Base-by-base conservation (phyloP, 1,140 invertebrate species). In the Brachionus calyciflorus region DNA sequence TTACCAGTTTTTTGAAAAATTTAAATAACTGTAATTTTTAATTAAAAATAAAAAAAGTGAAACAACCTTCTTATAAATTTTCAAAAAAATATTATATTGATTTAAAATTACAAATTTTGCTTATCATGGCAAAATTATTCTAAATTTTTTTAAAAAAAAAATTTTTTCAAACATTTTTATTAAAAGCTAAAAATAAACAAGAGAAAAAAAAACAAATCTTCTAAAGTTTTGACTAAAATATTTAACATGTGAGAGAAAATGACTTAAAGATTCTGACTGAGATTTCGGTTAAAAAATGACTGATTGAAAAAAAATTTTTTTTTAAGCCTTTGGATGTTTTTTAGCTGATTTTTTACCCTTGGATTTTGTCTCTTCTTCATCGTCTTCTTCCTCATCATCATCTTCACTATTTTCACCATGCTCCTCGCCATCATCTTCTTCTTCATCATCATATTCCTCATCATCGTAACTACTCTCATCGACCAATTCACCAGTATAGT, bases 401-500 rank as follows among this genome's bases (percentile, higher is more conserved):
- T 76, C 73, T 14, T 79, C 78, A 28, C 78, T 77, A 2, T 79
- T 68, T 1, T 78, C 77, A 21, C 69, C 77, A 48, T 78, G 70
- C 5, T 69, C 53, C 1, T 75, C 49, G 28, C 53, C 77, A 12
- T 79, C 63, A 21, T 78, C 65, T 28, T 79, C 77, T 0, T 78
- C 77, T 3, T 78, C 82, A 63, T 82, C 82, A 63, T 84, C 82
- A 3, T 81, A 79, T 60, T 82, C 81, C 55, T 85, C 84, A 70
- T 84, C 76, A 3, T 82, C 83, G 17, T 19, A 46, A 33, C 28
- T 40, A 68, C 33, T 60, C 6, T 55, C 63, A 40, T 77, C 76
- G 10, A 63, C 41, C 3, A 65, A 30, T 78, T 85, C 84, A 49
- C 90, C 95, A 80, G 95, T 98, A 83, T 90, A 98, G 81, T 94